These are phyloP conservation scores for Intellagama lesueurii DNA, from an alignment of 2,797 vertebrate genomes.

Conservation along the genomic window DNA sequence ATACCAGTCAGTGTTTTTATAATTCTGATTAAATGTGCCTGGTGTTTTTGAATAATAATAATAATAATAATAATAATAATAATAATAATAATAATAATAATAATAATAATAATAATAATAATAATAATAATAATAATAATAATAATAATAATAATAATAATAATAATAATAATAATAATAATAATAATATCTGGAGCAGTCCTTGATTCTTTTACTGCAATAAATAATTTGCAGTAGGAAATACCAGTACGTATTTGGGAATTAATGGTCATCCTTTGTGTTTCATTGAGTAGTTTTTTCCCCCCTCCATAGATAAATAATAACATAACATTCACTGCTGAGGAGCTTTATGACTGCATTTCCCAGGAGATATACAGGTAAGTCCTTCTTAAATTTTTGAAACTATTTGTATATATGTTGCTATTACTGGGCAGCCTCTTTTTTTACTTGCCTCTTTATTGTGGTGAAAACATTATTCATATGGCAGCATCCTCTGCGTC, in stretches of 20 bases:
- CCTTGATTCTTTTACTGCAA: neutral
- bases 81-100: too few species aligned
- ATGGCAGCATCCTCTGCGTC: neutral
- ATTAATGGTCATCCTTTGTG: neutral
- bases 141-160: too few species aligned
- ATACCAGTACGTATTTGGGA: neutral
- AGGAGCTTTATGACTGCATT: constrained; percentile 83
- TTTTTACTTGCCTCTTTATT: neutral
- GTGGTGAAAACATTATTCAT: neutral
- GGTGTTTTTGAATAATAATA: neutral
- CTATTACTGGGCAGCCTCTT: neutral
- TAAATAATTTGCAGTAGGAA: neutral
- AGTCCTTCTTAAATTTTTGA: constrained; percentile 38
- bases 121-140: too few species aligned
- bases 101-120: too few species aligned
- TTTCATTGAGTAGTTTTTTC: neutral
- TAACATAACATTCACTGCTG: constrained; percentile 78
- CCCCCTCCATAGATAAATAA: constrained; percentile 77
- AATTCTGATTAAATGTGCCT: too few species aligned
- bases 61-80: neutral
- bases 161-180: too few species aligned
- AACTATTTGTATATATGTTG: rapidly evolving
- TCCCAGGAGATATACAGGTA: constrained; percentile 83
- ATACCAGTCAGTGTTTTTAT: too few species aligned
- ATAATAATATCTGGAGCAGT: neutral